Base-by-base conservation (phyloP, 1,140 invertebrate species). In the Vanessa tameamea region DNA sequence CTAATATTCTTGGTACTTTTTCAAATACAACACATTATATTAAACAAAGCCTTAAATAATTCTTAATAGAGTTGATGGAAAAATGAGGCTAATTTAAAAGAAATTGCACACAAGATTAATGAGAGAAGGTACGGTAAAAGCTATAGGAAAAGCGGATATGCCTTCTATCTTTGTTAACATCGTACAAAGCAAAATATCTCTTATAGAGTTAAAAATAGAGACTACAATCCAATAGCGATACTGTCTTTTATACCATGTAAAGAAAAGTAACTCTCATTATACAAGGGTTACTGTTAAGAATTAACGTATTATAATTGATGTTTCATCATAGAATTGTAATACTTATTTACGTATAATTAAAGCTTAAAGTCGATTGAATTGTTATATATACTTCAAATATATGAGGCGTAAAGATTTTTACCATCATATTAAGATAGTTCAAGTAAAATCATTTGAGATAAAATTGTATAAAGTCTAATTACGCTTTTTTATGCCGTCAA, bases 381-480 rank as follows among this genome's bases (percentile, higher is more conserved):
- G 23, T 31, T 15, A 7, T 3, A 31, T 15, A 61, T 47, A 37
- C 14, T 43, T 64, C n/a, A 57, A 43, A 47, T 69, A 72, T 50
- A n/a, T 26, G 66, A 74, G 57, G 48, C 72, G 59, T 74, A 37
- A 74, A 74, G 72, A 74, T 74, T 48, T 64, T 68, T 31, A 37
- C 51, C 50, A 73, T 73, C 61, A 59, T 47, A 50, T 51, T 59
- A 31, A 55, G 66, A 74, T 69, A 64, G 64, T 16, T 63, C 47
- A 47, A 73, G 65, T 68, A 63, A 73, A 63, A n/a, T 9, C 51
- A 67, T 64, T 55, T 66, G 9, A 61, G 43, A 68, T 57, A 26
- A 57, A 68, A 55, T 15, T 43, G n/a, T 20, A 23, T 47, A 47
- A 5, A 59, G 50, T 16, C 13, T 31, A 16, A 47, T 55, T 69